Evolutionary conservation across 2,797 vertebrate species (phyloP).

Genomic region (Gouania willdenowi): DNA sequence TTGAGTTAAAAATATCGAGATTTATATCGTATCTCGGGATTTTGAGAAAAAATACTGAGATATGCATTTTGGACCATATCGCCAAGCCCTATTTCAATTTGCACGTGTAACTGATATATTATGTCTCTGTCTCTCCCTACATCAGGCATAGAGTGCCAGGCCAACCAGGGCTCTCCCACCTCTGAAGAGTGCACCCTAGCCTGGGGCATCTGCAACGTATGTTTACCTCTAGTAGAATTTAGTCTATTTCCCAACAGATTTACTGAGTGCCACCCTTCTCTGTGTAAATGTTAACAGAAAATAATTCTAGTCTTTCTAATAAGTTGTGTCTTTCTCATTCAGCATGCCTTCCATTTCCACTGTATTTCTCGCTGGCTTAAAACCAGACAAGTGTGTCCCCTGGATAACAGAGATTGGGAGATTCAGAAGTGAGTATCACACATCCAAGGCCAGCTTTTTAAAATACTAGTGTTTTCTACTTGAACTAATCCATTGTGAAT

Average conservation of each 20-base stretch:
- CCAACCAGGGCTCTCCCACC: constrained; percentile 97
- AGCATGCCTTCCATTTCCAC: constrained; percentile 99
- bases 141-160: constrained; percentile 98
- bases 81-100: no score
- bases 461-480: no score
- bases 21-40: no score
- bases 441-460: no score
- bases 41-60: no score
- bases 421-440: constrained; percentile 99
- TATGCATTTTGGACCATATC: no score
- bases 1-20: no score
- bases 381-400: constrained; percentile 95
- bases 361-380: constrained; percentile 99
- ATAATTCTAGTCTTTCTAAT: no score
- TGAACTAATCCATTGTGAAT: neutral
- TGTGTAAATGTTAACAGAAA: no score
- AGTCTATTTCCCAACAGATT: no score
- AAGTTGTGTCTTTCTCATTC: constrained; percentile 43
- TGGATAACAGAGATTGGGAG: constrained; percentile 99
- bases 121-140: neutral
- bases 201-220: constrained; percentile 99
- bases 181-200: constrained; percentile 98
- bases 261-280: no score
- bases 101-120: no score
- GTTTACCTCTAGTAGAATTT: constrained; percentile 37